These are phyloP conservation scores for Macropus fuliginosus DNA, from an alignment of 2,797 vertebrate species.

Conservation along the genomic window DNA sequence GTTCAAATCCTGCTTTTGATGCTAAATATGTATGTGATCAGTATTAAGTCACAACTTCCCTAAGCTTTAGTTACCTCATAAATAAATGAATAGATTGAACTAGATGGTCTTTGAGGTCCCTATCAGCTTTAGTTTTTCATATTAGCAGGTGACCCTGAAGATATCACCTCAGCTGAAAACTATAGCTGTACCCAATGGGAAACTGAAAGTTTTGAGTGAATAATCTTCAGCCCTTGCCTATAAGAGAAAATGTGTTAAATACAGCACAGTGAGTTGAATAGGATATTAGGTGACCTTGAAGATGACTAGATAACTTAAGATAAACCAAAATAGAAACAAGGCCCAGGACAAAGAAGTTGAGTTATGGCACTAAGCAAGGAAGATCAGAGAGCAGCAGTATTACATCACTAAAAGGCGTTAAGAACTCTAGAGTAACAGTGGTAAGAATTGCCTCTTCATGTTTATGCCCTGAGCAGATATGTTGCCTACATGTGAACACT, in stretches of 20 bases:
- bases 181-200: not conserved
- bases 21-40: not conserved
- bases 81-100: not conserved
- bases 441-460: not conserved
- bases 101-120: not conserved
- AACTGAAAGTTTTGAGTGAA: not conserved
- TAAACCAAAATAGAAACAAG: not conserved
- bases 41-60: not conserved
- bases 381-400: not conserved
- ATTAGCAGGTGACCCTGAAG: not conserved
- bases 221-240: not conserved
- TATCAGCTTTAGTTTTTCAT: not conserved
- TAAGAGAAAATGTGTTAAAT: not conserved
- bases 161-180: not conserved
- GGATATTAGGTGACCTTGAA: not conserved
- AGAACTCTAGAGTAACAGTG: not conserved
- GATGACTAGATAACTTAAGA: not conserved
- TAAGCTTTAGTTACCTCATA: not conserved
- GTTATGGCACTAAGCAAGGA: not conserved
- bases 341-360: not conserved
- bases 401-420: not conserved
- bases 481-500: too few species aligned
- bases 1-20: not conserved
- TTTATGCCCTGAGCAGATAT: too few species aligned
- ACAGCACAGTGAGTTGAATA: not conserved